Conservation (phyloP, 2,113 vertebrate genomes). For the Mustelus asterias region DNA sequence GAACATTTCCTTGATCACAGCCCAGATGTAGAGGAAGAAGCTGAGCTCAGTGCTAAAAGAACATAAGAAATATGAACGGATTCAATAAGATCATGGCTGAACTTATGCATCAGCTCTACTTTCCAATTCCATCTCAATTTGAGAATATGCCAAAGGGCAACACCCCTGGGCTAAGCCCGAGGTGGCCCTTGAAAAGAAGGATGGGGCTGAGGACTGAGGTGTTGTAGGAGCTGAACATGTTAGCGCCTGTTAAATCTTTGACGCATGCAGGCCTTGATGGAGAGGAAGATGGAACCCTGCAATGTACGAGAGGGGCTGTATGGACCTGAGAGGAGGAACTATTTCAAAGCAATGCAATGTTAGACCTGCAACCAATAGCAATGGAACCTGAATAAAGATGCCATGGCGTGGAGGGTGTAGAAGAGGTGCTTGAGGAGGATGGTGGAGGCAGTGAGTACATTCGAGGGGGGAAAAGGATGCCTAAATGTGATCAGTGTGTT, state of each 20-base stretch:
- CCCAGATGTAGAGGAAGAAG: too few species aligned
- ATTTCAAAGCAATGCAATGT: too few species aligned
- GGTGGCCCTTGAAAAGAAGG: not conserved
- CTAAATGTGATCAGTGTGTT: not conserved
- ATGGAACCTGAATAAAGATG: not conserved
- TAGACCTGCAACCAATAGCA: not conserved
- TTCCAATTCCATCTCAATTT: too few species aligned
- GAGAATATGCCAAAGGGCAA: not conserved
- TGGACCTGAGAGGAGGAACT: too few species aligned
- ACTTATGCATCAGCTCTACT: too few species aligned
- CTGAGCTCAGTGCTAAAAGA: too few species aligned
- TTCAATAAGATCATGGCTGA: too few species aligned
- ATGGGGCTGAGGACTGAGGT: not conserved
- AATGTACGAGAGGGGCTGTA: not conserved
- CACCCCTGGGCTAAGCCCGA: not conserved
- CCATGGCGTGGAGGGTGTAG: not conserved
- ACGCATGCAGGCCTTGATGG: too few species aligned
- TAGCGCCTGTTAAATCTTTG: too few species aligned
- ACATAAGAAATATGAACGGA: too few species aligned
- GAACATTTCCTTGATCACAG: too few species aligned
- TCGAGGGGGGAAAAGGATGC: not conserved
- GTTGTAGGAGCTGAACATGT: not conserved
- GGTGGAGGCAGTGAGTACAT: not conserved
- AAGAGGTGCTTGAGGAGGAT: not conserved
- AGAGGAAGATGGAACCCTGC: not conserved